Evolutionary conservation across 2,113 vertebrate species (phyloP).

Genomic region (Hemicordylus capensis): DNA sequence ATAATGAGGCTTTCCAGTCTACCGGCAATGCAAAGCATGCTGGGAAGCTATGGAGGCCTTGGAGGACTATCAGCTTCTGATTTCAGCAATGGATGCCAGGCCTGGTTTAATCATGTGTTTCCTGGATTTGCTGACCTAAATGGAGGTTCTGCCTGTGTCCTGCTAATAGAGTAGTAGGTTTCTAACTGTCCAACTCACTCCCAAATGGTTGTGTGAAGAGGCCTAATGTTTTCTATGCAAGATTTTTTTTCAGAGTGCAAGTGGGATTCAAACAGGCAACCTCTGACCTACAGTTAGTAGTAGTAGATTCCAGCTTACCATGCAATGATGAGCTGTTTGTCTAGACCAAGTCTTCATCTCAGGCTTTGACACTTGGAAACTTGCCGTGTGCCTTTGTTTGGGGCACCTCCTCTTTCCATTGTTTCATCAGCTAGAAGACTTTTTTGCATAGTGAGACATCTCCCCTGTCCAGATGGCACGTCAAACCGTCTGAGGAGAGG

Average conservation of each 20-base stretch:
- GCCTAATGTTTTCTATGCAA: background rate
- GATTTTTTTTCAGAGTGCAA: background rate
- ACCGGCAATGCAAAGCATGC: too few species aligned
- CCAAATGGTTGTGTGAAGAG: too few species aligned
- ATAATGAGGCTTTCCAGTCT: too few species aligned
- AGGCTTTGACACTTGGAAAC: background rate
- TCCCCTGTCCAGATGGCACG: background rate
- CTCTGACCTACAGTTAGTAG: background rate
- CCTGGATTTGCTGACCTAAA: too few species aligned
- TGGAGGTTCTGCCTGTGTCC: too few species aligned
- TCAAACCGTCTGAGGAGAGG: background rate
- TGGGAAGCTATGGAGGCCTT: too few species aligned
- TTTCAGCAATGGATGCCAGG: too few species aligned
- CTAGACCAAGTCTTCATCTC: background rate
- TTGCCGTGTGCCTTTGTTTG: background rate
- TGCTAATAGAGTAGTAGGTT: too few species aligned
- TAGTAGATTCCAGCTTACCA: background rate
- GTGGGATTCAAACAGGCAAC: background rate
- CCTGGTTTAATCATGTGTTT: too few species aligned
- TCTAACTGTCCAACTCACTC: too few species aligned
- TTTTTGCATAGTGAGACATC: background rate
- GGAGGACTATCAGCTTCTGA: too few species aligned
- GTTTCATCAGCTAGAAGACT: background rate
- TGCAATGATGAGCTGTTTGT: background rate
- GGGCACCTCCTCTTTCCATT: background rate